Conservation (phyloP, 2,113 vertebrate genomes). For the Forbesichthys papilliferus region DNA sequence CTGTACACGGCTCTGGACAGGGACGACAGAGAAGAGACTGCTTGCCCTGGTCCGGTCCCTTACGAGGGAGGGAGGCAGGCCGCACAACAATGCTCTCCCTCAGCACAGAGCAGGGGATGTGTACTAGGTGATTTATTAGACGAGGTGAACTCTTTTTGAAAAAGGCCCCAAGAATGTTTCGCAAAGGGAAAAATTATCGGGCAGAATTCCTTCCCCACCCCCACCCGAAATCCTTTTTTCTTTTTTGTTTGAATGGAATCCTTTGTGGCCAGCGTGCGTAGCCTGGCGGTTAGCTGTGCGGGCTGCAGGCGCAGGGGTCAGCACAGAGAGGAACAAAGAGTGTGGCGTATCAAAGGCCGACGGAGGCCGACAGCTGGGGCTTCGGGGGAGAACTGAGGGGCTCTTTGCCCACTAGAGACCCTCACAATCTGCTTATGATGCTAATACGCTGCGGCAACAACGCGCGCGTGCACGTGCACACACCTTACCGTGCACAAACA, state of each 20-base stretch:
- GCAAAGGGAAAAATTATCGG: constrained; percentile 57
- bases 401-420: constrained; percentile 6
- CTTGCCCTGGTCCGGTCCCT: no score
- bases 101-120: constrained; percentile 27
- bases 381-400: constrained; percentile 1
- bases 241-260: constrained; percentile 48
- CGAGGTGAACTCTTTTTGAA: constrained; percentile 51
- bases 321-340: constrained; percentile 20
- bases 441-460: no score
- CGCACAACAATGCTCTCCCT: no score
- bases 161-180: constrained; percentile 57
- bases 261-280: constrained; percentile 62
- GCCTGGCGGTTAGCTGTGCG: constrained; percentile 53
- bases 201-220: constrained; percentile 15
- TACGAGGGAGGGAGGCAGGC: not conserved
- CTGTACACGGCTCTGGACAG: no score
- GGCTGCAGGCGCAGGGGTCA: constrained; percentile 32
- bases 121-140: constrained; percentile 73
- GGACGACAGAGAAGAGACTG: no score
- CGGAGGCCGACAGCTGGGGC: constrained; percentile 43
- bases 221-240: not conserved
- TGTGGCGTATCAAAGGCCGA: constrained; percentile 38
- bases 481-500: not conserved
- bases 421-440: constrained; percentile 5
- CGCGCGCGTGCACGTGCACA: not conserved